phyloP scores from a whole-genome alignment of 2,113 vertebrate species.

The Rhagologus leucostigma region DNA sequence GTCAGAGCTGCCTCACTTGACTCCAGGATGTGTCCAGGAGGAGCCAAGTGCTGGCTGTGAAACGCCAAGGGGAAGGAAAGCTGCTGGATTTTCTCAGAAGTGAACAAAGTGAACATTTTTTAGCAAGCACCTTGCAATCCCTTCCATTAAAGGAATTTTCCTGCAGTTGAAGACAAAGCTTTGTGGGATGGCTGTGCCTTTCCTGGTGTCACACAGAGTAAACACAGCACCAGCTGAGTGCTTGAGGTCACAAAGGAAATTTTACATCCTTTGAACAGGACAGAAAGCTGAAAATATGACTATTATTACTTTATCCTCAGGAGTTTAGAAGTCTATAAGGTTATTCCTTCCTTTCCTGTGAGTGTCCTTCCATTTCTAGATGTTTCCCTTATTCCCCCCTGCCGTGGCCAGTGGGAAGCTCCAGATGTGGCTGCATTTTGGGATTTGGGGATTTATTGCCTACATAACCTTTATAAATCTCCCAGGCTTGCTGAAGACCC shows the following conservation, averaged over 20 bases:
- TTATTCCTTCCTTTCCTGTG: not conserved
- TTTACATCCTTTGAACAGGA: not conserved
- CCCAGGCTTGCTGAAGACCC: not conserved
- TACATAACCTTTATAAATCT: no score
- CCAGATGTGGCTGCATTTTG: not conserved
- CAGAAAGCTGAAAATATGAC: not conserved
- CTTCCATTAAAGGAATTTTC: not conserved
- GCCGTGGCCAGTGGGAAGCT: not conserved
- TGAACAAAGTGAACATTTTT: not conserved
- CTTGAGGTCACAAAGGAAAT: not conserved
- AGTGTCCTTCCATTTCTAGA: not conserved
- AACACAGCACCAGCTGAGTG: not conserved
- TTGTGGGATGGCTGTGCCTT: not conserved
- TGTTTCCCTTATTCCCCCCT: not conserved
- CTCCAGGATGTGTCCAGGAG: not conserved
- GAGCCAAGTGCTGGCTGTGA: not conserved
- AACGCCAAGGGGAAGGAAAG: not conserved
- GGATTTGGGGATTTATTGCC: not conserved
- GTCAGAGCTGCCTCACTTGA: not conserved
- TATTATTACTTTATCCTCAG: rapidly evolving
- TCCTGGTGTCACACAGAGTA: not conserved
- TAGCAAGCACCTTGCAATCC: not conserved
- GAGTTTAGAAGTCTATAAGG: not conserved
- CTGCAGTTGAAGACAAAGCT: not conserved
- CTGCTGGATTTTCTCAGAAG: not conserved